Percentiles rank a stretch among this genome's conserved stretches.
These are phyloP conservation scores for Euplagia quadripunctaria DNA, from an alignment of 2,888 invertebrate genomes.

Conservation along the genomic window DNA sequence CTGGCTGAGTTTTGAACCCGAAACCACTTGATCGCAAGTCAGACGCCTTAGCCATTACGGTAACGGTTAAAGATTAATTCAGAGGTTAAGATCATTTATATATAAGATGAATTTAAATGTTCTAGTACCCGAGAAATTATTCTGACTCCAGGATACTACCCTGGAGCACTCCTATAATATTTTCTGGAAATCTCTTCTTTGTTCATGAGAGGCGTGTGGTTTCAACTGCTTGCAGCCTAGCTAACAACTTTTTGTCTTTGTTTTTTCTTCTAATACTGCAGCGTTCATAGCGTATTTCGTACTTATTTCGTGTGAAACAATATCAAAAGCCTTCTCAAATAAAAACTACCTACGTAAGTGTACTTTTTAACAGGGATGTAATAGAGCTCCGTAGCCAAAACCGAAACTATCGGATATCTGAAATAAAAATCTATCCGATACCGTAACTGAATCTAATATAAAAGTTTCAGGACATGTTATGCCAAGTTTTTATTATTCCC, in stretches of 20 bases:
- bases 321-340: neutral
- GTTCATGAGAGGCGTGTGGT: neutral
- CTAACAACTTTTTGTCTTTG: neutral
- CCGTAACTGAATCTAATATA: neutral
- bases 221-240: neutral
- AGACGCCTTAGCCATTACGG: neutral
- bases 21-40: neutral
- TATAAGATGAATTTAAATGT: neutral
- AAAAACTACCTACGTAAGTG: neutral
- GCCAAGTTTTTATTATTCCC: no score
- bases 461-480: neutral
- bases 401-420: neutral
- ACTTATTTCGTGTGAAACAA: neutral
- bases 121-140: neutral
- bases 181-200: neutral
- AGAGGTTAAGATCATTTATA: no score
- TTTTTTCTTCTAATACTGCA: neutral
- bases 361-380: neutral
- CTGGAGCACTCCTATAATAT: neutral
- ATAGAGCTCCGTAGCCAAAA: neutral
- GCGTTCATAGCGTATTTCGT: neutral
- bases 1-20: neutral
- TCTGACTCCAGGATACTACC: neutral
- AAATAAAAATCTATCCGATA: no score
- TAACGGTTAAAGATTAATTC: neutral